phyloP scores from a whole-genome alignment of 2,888 invertebrate species.

The Rhingia campestris region DNA sequence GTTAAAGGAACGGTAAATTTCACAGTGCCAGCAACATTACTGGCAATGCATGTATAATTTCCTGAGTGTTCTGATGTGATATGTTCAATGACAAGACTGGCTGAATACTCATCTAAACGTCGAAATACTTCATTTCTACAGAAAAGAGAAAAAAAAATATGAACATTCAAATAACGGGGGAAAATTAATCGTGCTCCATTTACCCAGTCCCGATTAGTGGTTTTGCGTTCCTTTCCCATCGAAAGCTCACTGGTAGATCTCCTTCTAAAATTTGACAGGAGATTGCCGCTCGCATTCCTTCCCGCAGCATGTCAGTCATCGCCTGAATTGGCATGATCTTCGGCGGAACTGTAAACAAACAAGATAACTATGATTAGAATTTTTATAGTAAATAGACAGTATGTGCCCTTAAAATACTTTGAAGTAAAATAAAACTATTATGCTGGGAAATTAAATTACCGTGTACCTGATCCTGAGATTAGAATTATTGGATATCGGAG shows the following conservation, averaged over 20 bases:
- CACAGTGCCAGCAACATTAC: slow-evolving; percentile 91
- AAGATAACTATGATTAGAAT: no score
- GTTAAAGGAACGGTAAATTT: slow-evolving; percentile 90
- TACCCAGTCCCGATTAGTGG: slow-evolving; percentile 87
- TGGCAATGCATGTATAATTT: slow-evolving; percentile 95
- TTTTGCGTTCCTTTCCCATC: slow-evolving; percentile 95
- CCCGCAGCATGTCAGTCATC: slow-evolving; percentile 90
- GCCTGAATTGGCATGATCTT: slow-evolving; percentile 93
- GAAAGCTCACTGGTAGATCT: slow-evolving; percentile 94
- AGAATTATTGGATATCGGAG: no score
- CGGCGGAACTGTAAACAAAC: slow-evolving; percentile 87
- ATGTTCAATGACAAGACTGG: slow-evolving; percentile 92
- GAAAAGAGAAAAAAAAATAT: neutral
- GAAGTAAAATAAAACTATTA: no score
- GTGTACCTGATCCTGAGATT: no score
- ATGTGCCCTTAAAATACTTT: neutral
- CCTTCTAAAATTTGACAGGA: slow-evolving; percentile 96
- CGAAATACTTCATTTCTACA: slow-evolving; percentile 84
- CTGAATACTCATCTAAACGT: slow-evolving; percentile 92
- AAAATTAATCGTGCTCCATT: slow-evolving; percentile 64
- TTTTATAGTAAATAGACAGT: neutral
- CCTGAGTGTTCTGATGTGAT: slow-evolving; percentile 93
- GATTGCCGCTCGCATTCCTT: slow-evolving; percentile 94
- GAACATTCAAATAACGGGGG: neutral
- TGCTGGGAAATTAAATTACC: no score